These are phyloP conservation scores for Dryocosmus kuriphilus DNA, from an alignment of 2,888 invertebrate genomes.

Conservation along the genomic window DNA sequence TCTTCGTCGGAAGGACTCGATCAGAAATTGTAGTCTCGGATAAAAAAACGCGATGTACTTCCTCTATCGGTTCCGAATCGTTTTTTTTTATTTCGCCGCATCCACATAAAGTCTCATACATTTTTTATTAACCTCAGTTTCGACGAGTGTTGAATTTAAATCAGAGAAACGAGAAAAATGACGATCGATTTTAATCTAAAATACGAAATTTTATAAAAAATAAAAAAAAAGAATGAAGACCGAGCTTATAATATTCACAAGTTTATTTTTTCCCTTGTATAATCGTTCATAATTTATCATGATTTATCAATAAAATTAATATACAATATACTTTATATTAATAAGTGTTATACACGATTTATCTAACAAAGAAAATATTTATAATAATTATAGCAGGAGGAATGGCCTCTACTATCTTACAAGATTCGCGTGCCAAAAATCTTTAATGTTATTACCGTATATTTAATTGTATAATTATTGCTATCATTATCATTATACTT, in stretches of 20 bases:
- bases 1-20: conserved; percentile 26
- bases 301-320: conserved; percentile 76
- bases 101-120: neutral
- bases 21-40: neutral
- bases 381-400: conserved; percentile 74
- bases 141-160: neutral
- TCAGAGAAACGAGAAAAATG: neutral
- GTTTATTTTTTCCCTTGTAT: conserved; percentile 67
- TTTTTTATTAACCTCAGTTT: neutral
- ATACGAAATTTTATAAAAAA: neutral
- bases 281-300: conserved; percentile 74
- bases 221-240: neutral
- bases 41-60: neutral
- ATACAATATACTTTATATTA: conserved; percentile 75
- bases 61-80: neutral
- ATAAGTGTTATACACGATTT: conserved; percentile 75
- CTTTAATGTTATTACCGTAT: conserved; percentile 62
- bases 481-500: conserved; percentile 70
- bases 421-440: conserved; percentile 75
- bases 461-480: conserved; percentile 67
- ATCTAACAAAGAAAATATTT: conserved; percentile 56
- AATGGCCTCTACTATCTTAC: conserved; percentile 77
- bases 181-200: neutral
- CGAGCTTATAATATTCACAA: conserved; percentile 63
- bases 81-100: neutral